A percentile compares a stretch with the other conserved stretches of the same genome.
These are phyloP conservation scores for Lasioglossum malachurum DNA, from an alignment of 2,888 invertebrate genomes.

Conservation along the genomic window DNA sequence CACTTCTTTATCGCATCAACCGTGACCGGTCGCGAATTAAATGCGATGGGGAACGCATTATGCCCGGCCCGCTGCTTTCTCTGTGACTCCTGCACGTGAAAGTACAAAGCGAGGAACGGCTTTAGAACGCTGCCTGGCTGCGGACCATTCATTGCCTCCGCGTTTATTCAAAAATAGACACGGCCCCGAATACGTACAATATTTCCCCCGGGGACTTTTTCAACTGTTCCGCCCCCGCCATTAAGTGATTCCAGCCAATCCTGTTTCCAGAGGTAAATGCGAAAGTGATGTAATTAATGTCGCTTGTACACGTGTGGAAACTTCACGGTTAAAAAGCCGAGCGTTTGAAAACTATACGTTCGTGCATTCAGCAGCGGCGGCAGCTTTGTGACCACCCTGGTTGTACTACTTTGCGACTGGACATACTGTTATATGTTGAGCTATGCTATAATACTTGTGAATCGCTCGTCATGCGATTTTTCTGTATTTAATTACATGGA, in stretches of 20 bases:
- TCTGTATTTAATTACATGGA: neutral
- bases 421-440: neutral
- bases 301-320: neutral
- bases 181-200: slow-evolving; percentile 1
- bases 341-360: neutral
- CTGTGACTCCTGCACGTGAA: slow-evolving; percentile 21
- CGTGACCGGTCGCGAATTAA: slow-evolving; percentile 26
- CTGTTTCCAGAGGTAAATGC: neutral
- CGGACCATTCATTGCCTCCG: neutral
- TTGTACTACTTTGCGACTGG: accelerated
- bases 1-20: slow-evolving; percentile 29
- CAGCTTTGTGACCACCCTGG: neutral
- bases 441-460: neutral
- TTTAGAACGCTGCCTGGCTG: neutral
- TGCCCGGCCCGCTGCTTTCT: slow-evolving; percentile 26
- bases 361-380: neutral
- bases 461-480: neutral
- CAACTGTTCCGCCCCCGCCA: neutral
- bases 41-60: slow-evolving; percentile 31
- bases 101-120: slow-evolving; percentile 28
- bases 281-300: neutral
- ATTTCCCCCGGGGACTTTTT: neutral
- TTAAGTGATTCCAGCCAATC: neutral
- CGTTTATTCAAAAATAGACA: slow-evolving; percentile 12
- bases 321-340: neutral